These are phyloP conservation scores for Sturnus vulgaris DNA, from an alignment of 2,113 vertebrate genomes.

Conservation along the genomic window DNA sequence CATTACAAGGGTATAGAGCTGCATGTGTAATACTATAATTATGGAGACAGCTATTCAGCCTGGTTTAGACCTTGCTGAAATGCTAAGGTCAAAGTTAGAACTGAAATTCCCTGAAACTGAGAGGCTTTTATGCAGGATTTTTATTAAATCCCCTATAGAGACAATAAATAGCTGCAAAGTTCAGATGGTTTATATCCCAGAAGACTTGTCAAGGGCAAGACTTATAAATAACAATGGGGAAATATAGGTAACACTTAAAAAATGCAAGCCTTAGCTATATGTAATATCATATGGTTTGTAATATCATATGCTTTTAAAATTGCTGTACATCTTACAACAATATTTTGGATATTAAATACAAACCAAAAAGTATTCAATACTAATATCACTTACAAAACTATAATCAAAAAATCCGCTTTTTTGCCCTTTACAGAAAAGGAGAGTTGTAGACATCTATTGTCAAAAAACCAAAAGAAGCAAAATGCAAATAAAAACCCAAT, in stretches of 20 bases:
- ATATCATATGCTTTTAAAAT: background rate
- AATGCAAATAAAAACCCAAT: background rate
- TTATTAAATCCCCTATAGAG: background rate
- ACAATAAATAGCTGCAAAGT: background rate
- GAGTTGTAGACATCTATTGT: background rate
- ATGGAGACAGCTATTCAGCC: background rate
- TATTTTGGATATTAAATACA: background rate
- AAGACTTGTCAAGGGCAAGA: background rate
- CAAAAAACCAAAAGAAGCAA: fast-evolving
- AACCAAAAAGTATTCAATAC: background rate
- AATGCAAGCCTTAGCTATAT: background rate
- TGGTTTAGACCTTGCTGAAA: background rate
- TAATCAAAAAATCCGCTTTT: background rate
- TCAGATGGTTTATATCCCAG: background rate
- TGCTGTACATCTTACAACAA: background rate
- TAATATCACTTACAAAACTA: background rate
- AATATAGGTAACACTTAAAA: background rate
- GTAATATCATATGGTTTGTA: background rate
- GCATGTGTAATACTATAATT: background rate
- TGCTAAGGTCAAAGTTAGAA: background rate
- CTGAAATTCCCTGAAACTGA: background rate
- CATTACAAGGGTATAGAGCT: background rate
- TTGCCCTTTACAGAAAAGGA: background rate
- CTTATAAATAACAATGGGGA: background rate
- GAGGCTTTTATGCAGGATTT: background rate